phyloP scores from a whole-genome alignment of 2,888 invertebrate species.

The Loripinus fragilis region DNA sequence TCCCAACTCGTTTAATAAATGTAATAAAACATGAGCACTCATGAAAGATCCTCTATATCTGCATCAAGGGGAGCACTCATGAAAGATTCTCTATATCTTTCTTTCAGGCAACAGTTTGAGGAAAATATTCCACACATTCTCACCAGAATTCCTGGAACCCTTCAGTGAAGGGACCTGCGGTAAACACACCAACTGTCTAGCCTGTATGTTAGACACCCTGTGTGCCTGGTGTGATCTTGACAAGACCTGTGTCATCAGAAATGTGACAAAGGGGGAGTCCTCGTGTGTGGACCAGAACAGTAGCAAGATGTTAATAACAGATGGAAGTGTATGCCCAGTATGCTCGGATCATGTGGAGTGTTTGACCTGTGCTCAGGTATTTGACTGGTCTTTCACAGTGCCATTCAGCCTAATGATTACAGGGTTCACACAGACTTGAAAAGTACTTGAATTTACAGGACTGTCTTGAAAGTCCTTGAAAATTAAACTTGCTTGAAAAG shows the following conservation, averaged over 20 bases:
- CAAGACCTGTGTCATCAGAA: conserved; percentile 87
- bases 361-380: conserved; percentile 91
- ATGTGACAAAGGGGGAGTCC: conserved; percentile 41
- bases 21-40: too few species aligned
- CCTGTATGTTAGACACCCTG: conserved; percentile 93
- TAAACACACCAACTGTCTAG: conserved; percentile 92
- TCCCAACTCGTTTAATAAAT: too few species aligned
- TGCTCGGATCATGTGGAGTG: conserved; percentile 96
- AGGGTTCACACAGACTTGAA: too few species aligned
- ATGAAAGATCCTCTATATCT: too few species aligned
- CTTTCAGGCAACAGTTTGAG: conserved; percentile 33
- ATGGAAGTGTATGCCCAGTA: conserved; percentile 92
- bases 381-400: too few species aligned
- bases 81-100: background rate
- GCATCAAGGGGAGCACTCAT: too few species aligned
- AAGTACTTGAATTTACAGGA: too few species aligned
- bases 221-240: conserved; percentile 95
- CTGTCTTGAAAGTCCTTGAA: too few species aligned
- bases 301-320: conserved; percentile 88
- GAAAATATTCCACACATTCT: conserved; percentile 66
- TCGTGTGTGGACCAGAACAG: conserved; percentile 41
- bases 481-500: too few species aligned
- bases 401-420: too few species aligned
- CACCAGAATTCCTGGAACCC: conserved; percentile 88
- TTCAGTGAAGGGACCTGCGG: conserved; percentile 89